Evolutionary conservation across 2,797 vertebrate species (phyloP).

Genomic region (Chiroxiphia lanceolata): DNA sequence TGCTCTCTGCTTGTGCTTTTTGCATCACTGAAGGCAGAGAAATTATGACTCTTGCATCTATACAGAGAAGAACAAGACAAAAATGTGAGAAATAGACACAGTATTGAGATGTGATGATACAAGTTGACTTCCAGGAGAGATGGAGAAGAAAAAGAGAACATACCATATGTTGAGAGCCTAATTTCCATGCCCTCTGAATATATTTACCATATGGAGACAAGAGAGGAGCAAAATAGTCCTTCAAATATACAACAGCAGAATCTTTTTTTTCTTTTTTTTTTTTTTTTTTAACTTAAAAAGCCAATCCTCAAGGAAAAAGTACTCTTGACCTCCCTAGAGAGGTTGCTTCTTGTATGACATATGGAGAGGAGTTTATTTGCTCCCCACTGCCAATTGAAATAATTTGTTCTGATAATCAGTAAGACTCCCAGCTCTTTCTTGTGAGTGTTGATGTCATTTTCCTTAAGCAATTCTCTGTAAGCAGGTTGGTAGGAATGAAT

Average conservation of each 20-base stretch:
- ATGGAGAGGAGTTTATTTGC: not conserved
- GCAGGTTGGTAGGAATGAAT: not conserved
- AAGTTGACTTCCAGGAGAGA: not conserved
- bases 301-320: not conserved
- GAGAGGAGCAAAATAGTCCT: not conserved
- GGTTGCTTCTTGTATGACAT: not conserved
- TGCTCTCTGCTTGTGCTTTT: not conserved
- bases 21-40: not conserved
- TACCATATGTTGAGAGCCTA: not conserved
- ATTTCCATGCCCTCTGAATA: not conserved
- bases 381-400: not conserved
- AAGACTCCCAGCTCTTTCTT: not conserved
- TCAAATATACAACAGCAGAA: not conserved
- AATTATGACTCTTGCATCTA: not conserved
- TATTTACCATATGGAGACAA: not conserved
- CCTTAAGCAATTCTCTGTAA: not conserved
- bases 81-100: not conserved
- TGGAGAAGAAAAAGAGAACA: not conserved
- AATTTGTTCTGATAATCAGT: not conserved
- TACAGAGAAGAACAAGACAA: not conserved
- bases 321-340: not conserved
- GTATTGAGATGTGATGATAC: not conserved
- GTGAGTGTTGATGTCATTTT: rapidly evolving
- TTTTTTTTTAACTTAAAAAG: not conserved
- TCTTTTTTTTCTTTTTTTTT: not conserved